Conservation (phyloP, 2,888 invertebrate genomes). For the Folsomia manolachei region DNA sequence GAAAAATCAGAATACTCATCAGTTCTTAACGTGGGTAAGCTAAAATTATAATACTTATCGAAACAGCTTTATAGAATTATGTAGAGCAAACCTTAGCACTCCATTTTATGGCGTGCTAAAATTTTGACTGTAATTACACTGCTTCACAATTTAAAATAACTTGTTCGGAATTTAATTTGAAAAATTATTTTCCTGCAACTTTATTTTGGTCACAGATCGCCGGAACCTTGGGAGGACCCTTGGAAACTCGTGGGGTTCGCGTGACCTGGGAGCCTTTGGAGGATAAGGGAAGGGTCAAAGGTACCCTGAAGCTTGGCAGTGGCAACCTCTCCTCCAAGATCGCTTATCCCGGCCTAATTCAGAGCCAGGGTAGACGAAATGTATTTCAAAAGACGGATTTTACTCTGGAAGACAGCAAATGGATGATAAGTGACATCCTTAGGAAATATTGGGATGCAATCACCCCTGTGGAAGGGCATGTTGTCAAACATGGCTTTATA, state of each 20-base stretch:
- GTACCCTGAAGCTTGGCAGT: neutral
- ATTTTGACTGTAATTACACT: no score
- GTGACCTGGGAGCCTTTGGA: neutral
- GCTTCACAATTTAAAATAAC: no score
- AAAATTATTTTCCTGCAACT: neutral
- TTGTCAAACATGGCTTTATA: neutral
- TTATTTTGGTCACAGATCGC: no score
- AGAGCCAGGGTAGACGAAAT: neutral
- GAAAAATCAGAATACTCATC: neutral
- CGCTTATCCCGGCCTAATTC: neutral
- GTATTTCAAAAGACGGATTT: neutral
- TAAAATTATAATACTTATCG: neutral
- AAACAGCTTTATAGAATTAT: neutral
- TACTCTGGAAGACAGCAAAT: neutral
- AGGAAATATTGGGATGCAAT: neutral
- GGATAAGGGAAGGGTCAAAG: constrained; percentile 2
- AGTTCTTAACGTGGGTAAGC: constrained; percentile 16
- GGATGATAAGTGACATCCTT: constrained; percentile 9
- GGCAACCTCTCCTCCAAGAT: neutral
- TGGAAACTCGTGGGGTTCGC: constrained; percentile 23
- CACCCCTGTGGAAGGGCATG: neutral
- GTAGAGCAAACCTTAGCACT: neutral
- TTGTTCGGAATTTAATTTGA: no score
- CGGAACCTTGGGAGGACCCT: constrained; percentile 17
- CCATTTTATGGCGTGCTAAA: neutral